Percentiles rank a stretch among this genome's conserved stretches.
These are phyloP conservation scores for Hirudo medicinalis DNA, from an alignment of 1,140 invertebrate genomes.

Conservation along the genomic window DNA sequence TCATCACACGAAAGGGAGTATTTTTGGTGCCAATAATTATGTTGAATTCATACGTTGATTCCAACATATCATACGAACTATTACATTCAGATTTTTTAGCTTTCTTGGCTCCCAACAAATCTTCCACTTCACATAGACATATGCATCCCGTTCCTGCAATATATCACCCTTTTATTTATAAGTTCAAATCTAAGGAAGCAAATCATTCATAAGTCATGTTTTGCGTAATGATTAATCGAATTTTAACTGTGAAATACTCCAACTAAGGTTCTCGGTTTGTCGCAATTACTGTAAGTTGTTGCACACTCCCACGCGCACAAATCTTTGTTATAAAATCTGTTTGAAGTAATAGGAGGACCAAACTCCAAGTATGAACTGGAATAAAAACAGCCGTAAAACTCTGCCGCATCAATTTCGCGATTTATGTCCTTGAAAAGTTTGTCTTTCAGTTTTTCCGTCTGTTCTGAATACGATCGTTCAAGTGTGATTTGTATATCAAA, in stretches of 20 bases:
- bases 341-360: background rate
- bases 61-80: background rate
- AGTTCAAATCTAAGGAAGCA: too few species aligned
- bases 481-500: background rate
- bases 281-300: background rate
- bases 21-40: background rate
- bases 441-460: background rate
- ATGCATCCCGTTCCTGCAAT: slow-evolving; percentile 2
- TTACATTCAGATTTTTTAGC: background rate
- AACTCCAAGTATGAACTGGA: background rate
- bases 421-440: slow-evolving; percentile 4
- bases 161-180: too few species aligned
- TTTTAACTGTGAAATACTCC: background rate
- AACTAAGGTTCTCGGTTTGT: slow-evolving; percentile 1
- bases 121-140: background rate
- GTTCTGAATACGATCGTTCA: background rate
- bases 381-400: slow-evolving; percentile 7
- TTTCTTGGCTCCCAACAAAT: background rate
- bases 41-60: background rate
- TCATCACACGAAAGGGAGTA: background rate
- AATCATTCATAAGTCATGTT: too few species aligned
- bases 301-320: slow-evolving; percentile 3
- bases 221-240: too few species aligned
- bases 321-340: slow-evolving; percentile 10
- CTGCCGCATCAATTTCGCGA: background rate